Base-by-base conservation (phyloP, 2,888 invertebrate species). In the Patella caerulea region DNA sequence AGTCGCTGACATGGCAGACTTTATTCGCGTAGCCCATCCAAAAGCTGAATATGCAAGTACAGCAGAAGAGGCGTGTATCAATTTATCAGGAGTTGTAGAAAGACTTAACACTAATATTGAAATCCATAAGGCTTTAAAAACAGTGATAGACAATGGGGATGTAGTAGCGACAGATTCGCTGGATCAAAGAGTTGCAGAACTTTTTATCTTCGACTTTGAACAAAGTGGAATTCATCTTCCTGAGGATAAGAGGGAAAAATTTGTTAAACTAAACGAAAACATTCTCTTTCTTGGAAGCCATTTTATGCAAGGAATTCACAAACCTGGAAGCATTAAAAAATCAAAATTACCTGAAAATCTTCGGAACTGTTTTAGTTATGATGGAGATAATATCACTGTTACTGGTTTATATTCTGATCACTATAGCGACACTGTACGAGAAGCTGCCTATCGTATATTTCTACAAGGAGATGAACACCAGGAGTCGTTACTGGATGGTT, bases 1-100 rank as follows among this genome's bases (percentile, higher is more conserved):
- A 92, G 98, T 98, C 0, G 99, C 99, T 0, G 99, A 99, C 92
- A 93, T 99, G 91, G 96, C 98, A 0, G 99, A 99, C 92, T 99
- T 99, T 92, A 94, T 99, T 71, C 94, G 99, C 82, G 94, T 98
- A 55, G 96, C 98, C 9, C 99, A 99, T 93, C 97, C 98, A 0
- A 94, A 95, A 81, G 71, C 78, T 1, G 78, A 83, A 53, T 98
- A 95, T 90, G 94, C 95, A 0, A 92, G 93, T 81, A 96, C 97
- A 11, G 99, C 99, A 0, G 97, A 98, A 92, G 94, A 96, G 86
- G 96, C 97, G 1, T 97, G 97, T 91, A 94, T 96, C 54, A 94
- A 94, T 81, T 94, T 99, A 80, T 97, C 97, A 89, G 95, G 96
- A 65, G 94, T 98, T 76, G 98, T 99, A 5, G 99, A 99, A 93